Evolutionary conservation across 2,888 invertebrate species (phyloP), one percentile per base, ranked within the genome.

Genomic region (Strigamia crassipes): DNA sequence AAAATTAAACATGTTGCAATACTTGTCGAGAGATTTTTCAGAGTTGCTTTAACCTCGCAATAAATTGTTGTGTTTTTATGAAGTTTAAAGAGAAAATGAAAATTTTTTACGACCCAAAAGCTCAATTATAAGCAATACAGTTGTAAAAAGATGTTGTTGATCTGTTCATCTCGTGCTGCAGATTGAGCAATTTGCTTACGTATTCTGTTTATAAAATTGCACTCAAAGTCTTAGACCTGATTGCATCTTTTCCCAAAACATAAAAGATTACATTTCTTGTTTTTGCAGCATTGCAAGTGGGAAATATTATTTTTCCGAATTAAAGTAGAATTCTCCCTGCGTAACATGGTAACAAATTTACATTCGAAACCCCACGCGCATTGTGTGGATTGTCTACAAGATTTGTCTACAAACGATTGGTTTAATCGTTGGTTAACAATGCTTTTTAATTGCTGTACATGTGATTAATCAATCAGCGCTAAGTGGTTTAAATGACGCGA

Each of bases 321-420:
- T 27, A 27, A 73, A 73, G 73, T 61, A 18, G 31, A 73, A 73
- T 73, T 73, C 27, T 73, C n/a, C n/a, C n/a, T n/a, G n/a, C n/a
- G n/a, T n/a, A n/a, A n/a, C n/a, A n/a, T n/a, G n/a, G n/a, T n/a
- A n/a, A n/a, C n/a, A n/a, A 34, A 34, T 34, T 34, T 34, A 34
- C 34, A 34, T 34, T 6, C 34, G 23, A 61, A 18, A 61, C n/a
- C n/a, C n/a, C n/a, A n/a, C n/a, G n/a, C n/a, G n/a, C n/a, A n/a
- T n/a, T 9, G 9, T 5, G 38, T 38, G 10, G 38, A 38, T 9
- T 38, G 6, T 38, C 0, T 38, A 5, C 9, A 38, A 38, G 10
- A 38, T 9, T 38, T 38, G 4, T 38, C 38, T 6, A 5, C 38
- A 38, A 38, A 9, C 38, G 38, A 9, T 38, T 38, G 1, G 38